Conservation (phyloP, 2,888 invertebrate genomes). For the Hofmannophila pseudospretella region DNA sequence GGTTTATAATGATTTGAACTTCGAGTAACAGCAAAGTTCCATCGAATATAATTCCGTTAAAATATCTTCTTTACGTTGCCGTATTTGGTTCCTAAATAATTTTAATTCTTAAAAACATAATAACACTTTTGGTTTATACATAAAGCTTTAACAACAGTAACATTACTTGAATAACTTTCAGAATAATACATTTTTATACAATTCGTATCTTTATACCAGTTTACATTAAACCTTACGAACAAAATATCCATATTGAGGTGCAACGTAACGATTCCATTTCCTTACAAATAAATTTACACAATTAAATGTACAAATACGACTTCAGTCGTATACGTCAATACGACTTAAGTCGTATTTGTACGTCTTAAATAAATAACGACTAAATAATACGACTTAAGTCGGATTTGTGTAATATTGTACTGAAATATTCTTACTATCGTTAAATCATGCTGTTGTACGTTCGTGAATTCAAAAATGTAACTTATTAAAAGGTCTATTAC, state of each 20-base stretch:
- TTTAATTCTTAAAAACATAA: conserved; percentile 65
- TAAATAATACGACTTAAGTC: too few species aligned
- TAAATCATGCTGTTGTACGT: too few species aligned
- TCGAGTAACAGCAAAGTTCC: conserved; percentile 9
- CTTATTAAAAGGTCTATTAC: too few species aligned
- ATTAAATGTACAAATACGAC: too few species aligned
- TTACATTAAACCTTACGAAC: conserved; percentile 33
- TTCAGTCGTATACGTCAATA: too few species aligned
- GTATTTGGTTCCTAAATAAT: conserved; percentile 28
- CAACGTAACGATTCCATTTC: too few species aligned
- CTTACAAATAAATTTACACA: too few species aligned
- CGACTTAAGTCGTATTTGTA: too few species aligned
- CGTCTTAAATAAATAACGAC: too few species aligned
- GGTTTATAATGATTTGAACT: conserved; percentile 6
- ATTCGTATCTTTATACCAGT: conserved; percentile 39
- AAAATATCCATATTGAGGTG: conserved; percentile 28
- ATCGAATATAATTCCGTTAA: conserved; percentile 13
- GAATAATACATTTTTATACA: conserved; percentile 53
- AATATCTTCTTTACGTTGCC: conserved; percentile 20
- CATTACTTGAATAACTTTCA: conserved; percentile 55
- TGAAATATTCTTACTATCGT: too few species aligned
- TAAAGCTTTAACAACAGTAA: conserved; percentile 76
- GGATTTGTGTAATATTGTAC: too few species aligned
- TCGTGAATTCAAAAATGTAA: too few species aligned
- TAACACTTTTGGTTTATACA: conserved; percentile 74